phyloP scores from a whole-genome alignment of 1,140 invertebrate species.

The Plectrocnemia conspersa region DNA sequence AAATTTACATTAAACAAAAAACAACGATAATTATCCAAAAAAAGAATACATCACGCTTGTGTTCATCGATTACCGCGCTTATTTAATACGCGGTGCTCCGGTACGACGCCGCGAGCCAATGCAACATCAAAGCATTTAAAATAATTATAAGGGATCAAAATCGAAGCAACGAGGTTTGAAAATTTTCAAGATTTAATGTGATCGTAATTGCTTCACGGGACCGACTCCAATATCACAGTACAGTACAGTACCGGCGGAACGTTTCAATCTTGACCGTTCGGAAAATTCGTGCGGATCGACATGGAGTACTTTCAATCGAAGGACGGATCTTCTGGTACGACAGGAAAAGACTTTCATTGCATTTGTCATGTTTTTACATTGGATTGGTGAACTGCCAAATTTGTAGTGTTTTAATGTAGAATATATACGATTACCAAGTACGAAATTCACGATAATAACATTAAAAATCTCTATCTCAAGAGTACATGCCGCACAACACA shows the following conservation, averaged over 20 bases:
- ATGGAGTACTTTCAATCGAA: background rate
- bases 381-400: background rate
- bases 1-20: too few species aligned
- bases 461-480: too few species aligned
- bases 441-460: too few species aligned
- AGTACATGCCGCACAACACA: too few species aligned
- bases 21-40: too few species aligned
- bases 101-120: conserved; percentile 23
- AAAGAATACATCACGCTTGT: too few species aligned
- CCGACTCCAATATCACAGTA: conserved; percentile 26
- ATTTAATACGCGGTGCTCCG: too few species aligned
- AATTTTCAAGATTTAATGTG: conserved; percentile 36
- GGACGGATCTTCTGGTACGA: background rate
- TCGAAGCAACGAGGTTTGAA: conserved; percentile 36
- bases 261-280: conserved; percentile 10
- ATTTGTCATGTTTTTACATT: background rate
- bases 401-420: too few species aligned
- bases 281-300: conserved; percentile 3
- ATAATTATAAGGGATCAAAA: conserved; percentile 37
- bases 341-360: background rate
- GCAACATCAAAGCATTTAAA: conserved; percentile 33
- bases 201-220: conserved; percentile 34
- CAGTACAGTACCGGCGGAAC: conserved; percentile 5
- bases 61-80: too few species aligned
- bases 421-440: too few species aligned